A percentile compares a stretch with the other conserved stretches of the same genome.
These are phyloP conservation scores for Mellilla xanthometata DNA, from an alignment of 2,888 invertebrate species.

Conservation along the genomic window DNA sequence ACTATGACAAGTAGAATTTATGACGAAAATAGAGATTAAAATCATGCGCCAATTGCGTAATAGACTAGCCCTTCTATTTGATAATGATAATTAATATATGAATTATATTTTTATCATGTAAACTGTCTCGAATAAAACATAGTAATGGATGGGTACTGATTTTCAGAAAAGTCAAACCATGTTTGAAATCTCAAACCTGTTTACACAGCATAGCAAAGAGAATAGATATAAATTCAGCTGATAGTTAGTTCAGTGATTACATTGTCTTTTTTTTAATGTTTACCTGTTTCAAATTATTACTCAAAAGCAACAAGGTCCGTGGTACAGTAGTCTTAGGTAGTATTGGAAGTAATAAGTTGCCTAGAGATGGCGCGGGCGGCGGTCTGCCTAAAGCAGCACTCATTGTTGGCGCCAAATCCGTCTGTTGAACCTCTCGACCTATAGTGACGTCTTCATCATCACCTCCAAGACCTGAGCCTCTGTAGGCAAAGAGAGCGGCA, in stretches of 20 bases:
- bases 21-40: not conserved
- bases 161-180: no score
- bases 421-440: conserved; percentile 84
- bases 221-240: no score
- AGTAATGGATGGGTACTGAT: no score
- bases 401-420: conserved; percentile 96
- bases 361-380: conserved; percentile 69
- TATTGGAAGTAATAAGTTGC: conserved; percentile 57
- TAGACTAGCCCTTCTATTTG: no score
- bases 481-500: conserved; percentile 94
- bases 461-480: conserved; percentile 81
- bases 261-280: no score
- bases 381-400: conserved; percentile 86
- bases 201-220: no score
- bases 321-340: conserved; percentile 52
- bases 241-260: no score
- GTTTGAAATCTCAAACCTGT: no score
- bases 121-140: no score
- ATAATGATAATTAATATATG: no score
- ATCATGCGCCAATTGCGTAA: not conserved
- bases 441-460: conserved; percentile 56
- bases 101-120: no score
- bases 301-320: conserved; percentile 56
- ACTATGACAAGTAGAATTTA: not conserved
- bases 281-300: conserved; percentile 73